These are phyloP conservation scores for Coreoperca whiteheadi DNA, from an alignment of 2,113 vertebrate species.

Conservation along the genomic window DNA sequence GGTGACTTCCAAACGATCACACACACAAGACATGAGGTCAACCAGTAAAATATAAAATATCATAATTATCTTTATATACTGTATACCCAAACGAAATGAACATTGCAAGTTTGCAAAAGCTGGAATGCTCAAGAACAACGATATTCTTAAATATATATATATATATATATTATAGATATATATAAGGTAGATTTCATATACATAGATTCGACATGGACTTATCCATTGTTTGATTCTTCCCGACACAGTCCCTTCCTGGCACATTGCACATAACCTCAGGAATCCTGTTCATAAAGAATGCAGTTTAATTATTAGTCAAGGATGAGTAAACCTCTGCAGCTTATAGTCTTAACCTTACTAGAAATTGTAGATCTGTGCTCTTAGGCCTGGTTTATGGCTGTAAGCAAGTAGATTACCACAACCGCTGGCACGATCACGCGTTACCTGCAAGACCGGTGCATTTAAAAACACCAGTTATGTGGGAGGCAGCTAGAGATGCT, in stretches of 20 bases:
- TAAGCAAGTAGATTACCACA: conserved; percentile 14
- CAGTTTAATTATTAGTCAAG: conserved; percentile 31
- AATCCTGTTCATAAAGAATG: conserved; percentile 35
- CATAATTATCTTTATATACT: conserved; percentile 64
- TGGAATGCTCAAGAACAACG: conserved; percentile 83
- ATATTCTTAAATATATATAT: conserved; percentile 82
- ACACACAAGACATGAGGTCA: conserved; percentile 79
- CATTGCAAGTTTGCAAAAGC: conserved; percentile 79
- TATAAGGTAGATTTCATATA: conserved; percentile 73
- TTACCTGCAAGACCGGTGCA: conserved; percentile 7
- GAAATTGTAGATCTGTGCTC: conserved; percentile 3
- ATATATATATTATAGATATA: conserved; percentile 66
- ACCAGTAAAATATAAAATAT: conserved; percentile 77
- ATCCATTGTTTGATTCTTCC: conserved; percentile 43
- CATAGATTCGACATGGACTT: conserved; percentile 70
- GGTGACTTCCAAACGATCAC: conserved; percentile 82
- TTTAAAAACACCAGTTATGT: conserved; percentile 4
- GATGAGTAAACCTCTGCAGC: conserved; percentile 37
- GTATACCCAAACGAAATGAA: conserved; percentile 77
- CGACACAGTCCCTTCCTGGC: conserved; percentile 72
- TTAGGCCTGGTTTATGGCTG: conserved; percentile 15
- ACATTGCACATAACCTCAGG: conserved; percentile 79
- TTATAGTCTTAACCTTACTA: conserved; percentile 33
- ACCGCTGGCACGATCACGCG: not conserved
- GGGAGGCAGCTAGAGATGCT: conserved; percentile 60